These are phyloP conservation scores for Campylomormyrus numenius DNA, from an alignment of 2,113 vertebrate genomes.

Conservation along the genomic window DNA sequence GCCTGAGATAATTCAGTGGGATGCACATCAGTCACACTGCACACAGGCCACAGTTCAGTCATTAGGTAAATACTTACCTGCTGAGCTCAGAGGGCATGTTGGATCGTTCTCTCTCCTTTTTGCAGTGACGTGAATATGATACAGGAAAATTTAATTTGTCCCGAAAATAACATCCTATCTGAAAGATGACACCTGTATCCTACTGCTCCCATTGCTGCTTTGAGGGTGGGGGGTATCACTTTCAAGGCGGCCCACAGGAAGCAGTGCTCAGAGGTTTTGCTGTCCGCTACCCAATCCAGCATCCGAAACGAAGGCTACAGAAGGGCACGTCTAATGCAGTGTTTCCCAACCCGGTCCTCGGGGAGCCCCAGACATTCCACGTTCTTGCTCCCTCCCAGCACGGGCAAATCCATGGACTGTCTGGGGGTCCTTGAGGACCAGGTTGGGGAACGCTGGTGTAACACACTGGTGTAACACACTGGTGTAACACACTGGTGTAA, in stretches of 20 bases:
- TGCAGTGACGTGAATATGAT: background rate
- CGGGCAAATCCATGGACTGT: background rate
- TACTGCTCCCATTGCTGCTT: background rate
- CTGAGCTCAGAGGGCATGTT: background rate
- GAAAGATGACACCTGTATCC: background rate
- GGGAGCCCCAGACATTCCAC: background rate
- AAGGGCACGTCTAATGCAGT: background rate
- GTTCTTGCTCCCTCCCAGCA: background rate
- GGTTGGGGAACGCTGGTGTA: background rate
- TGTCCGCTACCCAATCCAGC: background rate
- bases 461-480: background rate
- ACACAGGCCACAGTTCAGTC: background rate
- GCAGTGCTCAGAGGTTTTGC: background rate
- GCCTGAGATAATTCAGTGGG: background rate
- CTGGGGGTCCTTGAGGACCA: background rate
- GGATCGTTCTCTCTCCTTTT: background rate
- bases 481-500: background rate
- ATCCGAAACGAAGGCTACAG: background rate
- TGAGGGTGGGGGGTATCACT: background rate
- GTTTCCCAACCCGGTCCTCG: background rate
- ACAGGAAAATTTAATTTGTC: constrained; percentile 11
- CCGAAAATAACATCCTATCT: constrained; percentile 7
- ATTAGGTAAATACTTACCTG: background rate
- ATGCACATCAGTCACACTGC: background rate
- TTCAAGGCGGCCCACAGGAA: background rate